Conservation (phyloP, 2,888 invertebrate genomes). For the Atrina japonica region DNA sequence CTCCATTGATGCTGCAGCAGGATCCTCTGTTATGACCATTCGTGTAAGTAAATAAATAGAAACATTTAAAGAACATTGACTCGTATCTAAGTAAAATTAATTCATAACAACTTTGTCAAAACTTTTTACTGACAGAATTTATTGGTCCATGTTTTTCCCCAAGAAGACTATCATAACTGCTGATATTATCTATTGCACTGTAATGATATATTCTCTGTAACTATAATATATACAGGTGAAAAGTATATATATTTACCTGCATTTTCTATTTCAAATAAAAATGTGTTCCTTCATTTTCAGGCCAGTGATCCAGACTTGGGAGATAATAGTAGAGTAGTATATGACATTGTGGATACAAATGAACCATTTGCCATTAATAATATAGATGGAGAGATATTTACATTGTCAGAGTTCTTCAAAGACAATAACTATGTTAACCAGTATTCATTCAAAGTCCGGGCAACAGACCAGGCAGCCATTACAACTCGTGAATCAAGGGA, state of each 20-base stretch:
- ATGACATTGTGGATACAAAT: conserved; percentile 36
- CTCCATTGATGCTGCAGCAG: conserved; percentile 86
- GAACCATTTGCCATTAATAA: conserved; percentile 46
- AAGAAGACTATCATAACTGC: no score
- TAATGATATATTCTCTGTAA: no score
- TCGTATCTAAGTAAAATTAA: no score
- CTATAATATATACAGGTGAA: no score
- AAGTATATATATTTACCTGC: no score
- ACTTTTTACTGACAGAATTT: not conserved
- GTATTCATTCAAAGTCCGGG: conserved; percentile 51
- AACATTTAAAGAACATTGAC: no score
- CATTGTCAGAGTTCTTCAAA: conserved; percentile 47
- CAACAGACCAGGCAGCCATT: conserved; percentile 45
- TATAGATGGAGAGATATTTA: conserved; percentile 36
- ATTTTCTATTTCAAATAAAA: no score
- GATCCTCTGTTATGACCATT: conserved; percentile 87
- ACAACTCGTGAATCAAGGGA: conserved; percentile 21
- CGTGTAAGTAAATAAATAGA: conserved; percentile 84
- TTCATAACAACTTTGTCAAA: not conserved
- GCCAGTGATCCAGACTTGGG: conserved; percentile 58
- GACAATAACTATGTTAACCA: conserved; percentile 35
- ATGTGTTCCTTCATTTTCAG: conserved; percentile 36
- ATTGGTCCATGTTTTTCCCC: not conserved
- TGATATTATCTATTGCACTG: no score
- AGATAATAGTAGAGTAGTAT: conserved; percentile 50